Evolutionary conservation across 2,797 vertebrate genomes (phyloP).

Genomic region (Typhlichthys subterraneus): DNA sequence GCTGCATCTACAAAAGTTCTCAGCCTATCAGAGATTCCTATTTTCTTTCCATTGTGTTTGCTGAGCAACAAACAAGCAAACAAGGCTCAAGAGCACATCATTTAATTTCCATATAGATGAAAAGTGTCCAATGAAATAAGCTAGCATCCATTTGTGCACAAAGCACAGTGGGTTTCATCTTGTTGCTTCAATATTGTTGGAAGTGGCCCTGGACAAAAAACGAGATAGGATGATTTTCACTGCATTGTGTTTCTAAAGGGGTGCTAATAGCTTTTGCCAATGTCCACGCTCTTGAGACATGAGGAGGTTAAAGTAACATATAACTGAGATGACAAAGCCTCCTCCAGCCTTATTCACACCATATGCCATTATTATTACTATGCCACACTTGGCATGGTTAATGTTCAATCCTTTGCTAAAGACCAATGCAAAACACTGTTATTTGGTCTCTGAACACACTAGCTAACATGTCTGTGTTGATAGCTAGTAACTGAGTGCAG

Average conservation of each 20-base stretch:
- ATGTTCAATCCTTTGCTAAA: too few relatives aligned
- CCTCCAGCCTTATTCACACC: slow-evolving; percentile 62
- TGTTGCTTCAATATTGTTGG: slow-evolving; percentile 69
- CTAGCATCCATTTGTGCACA: slow-evolving; percentile 75
- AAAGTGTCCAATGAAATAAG: slow-evolving; percentile 73
- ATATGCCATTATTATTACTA: slow-evolving; percentile 58
- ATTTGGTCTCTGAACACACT: too few relatives aligned
- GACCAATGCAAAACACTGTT: too few relatives aligned
- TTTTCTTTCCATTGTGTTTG: slow-evolving; percentile 67
- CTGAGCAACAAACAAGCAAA: slow-evolving; percentile 73
- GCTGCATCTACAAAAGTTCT: slow-evolving; percentile 61
- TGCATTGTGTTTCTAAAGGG: slow-evolving; percentile 69
- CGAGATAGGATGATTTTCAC: slow-evolving; percentile 65
- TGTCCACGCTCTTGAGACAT: slow-evolving; percentile 71
- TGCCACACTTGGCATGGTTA: slow-evolving; percentile 13
- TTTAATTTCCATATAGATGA: slow-evolving; percentile 82
- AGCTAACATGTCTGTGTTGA: too few relatives aligned
- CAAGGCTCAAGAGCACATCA: slow-evolving; percentile 60
- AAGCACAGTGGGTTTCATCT: slow-evolving; percentile 76
- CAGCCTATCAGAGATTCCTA: slow-evolving; percentile 62
- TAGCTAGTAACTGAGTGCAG: too few relatives aligned
- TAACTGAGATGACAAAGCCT: slow-evolving; percentile 53
- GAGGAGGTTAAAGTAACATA: slow-evolving; percentile 70
- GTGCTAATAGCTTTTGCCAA: slow-evolving; percentile 74
- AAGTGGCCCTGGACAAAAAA: slow-evolving; percentile 76